Base-by-base conservation (phyloP, 2,888 invertebrate genomes). In the Drosophila eohydei region DNA sequence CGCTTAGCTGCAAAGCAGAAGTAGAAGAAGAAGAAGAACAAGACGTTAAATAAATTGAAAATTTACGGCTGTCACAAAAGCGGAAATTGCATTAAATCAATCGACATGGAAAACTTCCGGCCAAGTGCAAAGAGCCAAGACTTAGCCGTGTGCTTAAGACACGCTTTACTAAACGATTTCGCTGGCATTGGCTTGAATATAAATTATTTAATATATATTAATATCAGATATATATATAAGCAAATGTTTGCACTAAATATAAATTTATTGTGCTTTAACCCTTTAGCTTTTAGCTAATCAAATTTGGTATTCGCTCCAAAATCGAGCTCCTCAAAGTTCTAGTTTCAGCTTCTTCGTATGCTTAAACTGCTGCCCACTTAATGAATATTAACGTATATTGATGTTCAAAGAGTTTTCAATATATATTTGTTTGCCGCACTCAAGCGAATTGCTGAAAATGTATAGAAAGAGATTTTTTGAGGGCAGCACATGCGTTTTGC, bases 1-100 rank as follows among this genome's bases (percentile, higher is more conserved):
- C 93, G 65, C 88, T 91, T 16, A 34, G 46, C 92, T 92, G 81
- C 28, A 82, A 61, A n/a, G 46, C 8, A 40, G 46, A 7, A 57
- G 36, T 38, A 43, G 34, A 60, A 64, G 55, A 38, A n/a, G 28
- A 38, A 40, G 21, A 36, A 63, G 71, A 48, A 34, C 7, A 63
- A 43, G 52, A 26, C 54, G 21, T 59, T 32, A 51, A 62, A 59
- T 58, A 70, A 75, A 73, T 75, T 75, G 68, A 68, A 61, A 57
- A 51, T 59, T 34, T 66, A 61, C 71, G 70, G 58, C 80, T 74
- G 88, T 59, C 65, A 68, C 71, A 63, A 55, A 40, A 26, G 38
- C 21, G 63, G 75, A 83, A 70, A 74, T 76, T 50, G 60, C 56
- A 73, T 88, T 78, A 78, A 76, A 74, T 78, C 84, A 83, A 83